phyloP scores from a whole-genome alignment of 2,888 invertebrate species.

The Meiosimyza platycephala region DNA sequence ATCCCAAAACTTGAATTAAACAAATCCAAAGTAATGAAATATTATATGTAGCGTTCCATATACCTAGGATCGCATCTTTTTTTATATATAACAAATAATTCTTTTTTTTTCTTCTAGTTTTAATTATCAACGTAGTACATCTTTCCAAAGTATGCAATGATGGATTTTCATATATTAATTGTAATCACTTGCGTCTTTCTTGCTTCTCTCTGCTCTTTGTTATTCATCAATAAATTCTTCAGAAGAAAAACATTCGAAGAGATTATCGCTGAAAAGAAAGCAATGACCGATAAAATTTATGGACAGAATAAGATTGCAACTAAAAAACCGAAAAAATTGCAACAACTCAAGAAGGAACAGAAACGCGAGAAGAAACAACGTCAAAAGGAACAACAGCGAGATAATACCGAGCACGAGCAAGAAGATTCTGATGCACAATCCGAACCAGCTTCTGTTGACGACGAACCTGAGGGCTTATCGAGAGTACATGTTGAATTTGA shows the following conservation, averaged over 20 bases:
- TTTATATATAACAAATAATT: too few relatives aligned
- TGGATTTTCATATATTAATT: constrained; percentile 67
- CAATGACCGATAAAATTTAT: constrained; percentile 64
- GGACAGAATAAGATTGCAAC: constrained; percentile 57
- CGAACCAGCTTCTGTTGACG: constrained; percentile 57
- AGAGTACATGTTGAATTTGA: constrained; percentile 65
- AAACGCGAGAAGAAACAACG: constrained; percentile 64
- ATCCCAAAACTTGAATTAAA: too few relatives aligned
- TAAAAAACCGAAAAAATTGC: constrained; percentile 59
- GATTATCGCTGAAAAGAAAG: constrained; percentile 65
- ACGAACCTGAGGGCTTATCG: constrained; percentile 56
- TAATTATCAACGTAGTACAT: constrained; percentile 7
- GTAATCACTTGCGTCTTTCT: constrained; percentile 66
- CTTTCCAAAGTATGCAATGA: constrained; percentile 62
- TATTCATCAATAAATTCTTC: constrained; percentile 66
- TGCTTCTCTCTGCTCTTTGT: constrained; percentile 63
- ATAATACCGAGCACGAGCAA: constrained; percentile 56
- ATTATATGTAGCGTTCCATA: too few relatives aligned
- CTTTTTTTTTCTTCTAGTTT: not conserved
- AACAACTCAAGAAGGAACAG: constrained; percentile 55
- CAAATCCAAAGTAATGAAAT: too few relatives aligned
- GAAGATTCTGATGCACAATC: constrained; percentile 60
- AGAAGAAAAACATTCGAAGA: constrained; percentile 67
- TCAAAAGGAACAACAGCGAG: constrained; percentile 56
- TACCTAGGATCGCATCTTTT: too few relatives aligned